These are phyloP conservation scores for Drosophila ezoana DNA, from an alignment of 2,888 invertebrate species.

Conservation along the genomic window DNA sequence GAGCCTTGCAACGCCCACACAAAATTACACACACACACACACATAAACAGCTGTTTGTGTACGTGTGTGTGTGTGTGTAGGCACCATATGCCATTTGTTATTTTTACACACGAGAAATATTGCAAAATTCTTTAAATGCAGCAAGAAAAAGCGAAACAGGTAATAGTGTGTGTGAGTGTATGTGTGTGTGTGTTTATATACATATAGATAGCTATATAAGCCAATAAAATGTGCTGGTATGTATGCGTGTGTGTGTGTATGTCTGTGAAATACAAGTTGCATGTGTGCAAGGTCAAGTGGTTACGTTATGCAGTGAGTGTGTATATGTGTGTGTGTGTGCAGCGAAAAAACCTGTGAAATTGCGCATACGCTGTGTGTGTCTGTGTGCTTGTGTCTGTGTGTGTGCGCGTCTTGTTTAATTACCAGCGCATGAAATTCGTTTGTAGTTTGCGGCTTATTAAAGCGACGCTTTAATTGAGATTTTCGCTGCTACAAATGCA, in stretches of 20 bases:
- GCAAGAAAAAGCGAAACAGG: slow-evolving; percentile 17
- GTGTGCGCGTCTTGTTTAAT: slow-evolving; percentile 54
- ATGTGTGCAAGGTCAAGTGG: slow-evolving; percentile 77
- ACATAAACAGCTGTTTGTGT: slow-evolving; percentile 6
- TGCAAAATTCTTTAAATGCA: slow-evolving; percentile 44
- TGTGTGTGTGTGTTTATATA: slow-evolving; percentile 1
- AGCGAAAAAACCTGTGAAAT: slow-evolving; percentile 36
- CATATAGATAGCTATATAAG: slow-evolving; percentile 49
- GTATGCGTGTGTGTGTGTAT: background rate
- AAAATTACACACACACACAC: slow-evolving; percentile 7
- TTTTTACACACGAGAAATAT: slow-evolving; percentile 53
- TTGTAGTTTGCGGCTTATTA: slow-evolving; percentile 38
- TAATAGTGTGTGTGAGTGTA: background rate
- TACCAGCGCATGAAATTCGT: slow-evolving; percentile 48
- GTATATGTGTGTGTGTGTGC: slow-evolving; percentile 19
- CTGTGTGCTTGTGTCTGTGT: background rate
- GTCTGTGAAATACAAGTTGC: slow-evolving; percentile 50
- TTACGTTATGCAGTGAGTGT: slow-evolving; percentile 45
- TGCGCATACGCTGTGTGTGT: slow-evolving; percentile 45
- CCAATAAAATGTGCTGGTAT: slow-evolving; percentile 39
- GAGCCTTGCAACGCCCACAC: slow-evolving; percentile 57
- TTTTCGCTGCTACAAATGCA: slow-evolving; percentile 43
- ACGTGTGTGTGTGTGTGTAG: slow-evolving; percentile 11
- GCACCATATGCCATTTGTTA: slow-evolving; percentile 54
- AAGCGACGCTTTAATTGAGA: slow-evolving; percentile 54